Base-by-base conservation (phyloP, 2,113 vertebrate genomes). In the Colossoma macropomum region DNA sequence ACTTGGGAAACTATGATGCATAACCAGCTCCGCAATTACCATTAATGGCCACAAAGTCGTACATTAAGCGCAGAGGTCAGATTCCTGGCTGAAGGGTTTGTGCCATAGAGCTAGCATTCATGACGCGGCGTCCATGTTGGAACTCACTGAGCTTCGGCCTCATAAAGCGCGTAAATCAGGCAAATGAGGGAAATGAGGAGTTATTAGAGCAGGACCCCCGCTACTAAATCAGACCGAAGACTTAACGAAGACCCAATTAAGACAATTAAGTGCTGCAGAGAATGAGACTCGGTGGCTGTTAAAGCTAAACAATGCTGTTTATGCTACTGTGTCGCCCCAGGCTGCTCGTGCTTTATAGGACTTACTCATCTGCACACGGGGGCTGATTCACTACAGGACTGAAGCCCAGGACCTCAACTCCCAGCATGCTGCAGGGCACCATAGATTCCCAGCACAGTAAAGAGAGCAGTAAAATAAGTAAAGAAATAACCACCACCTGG, bases 271-370 rank as follows among this genome's bases (percentile, higher is more conserved):
- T 75, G 52, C 83, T 45, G 28, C 81, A 80, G 86, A 88, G 77
- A 86, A 81, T 79, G 77, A 66, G 80, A 86, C 80, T 32, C 75
- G 60, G 84, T 85, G 79, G 85, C 88, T 87, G 84, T 91, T 89
- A 90, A 85, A 88, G 76, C 82, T 56, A 84, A 79, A 88, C 90
- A 92, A 75, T 85, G 81, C 84, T 56, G 81, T 87, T 91, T 92
- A 90, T 50, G 88, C 90, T 79, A 88, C 86, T 84, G 87, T 77
- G 81, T 85, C 71, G 84, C 91, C 56, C 28, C 70, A 81, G 88
- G 86, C 84, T 76, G 87, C 84, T 87, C 83, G 86, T 75, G 50
- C 72, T 84, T 84, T 81, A 84, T 82, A 62, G 76, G 76, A 27
- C 71, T 81, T 70, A 84, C 68, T 87, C 69, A 81, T 92, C 88